phyloP scores from a whole-genome alignment of 2,797 vertebrate species.

The Cetoscarus ocellatus region DNA sequence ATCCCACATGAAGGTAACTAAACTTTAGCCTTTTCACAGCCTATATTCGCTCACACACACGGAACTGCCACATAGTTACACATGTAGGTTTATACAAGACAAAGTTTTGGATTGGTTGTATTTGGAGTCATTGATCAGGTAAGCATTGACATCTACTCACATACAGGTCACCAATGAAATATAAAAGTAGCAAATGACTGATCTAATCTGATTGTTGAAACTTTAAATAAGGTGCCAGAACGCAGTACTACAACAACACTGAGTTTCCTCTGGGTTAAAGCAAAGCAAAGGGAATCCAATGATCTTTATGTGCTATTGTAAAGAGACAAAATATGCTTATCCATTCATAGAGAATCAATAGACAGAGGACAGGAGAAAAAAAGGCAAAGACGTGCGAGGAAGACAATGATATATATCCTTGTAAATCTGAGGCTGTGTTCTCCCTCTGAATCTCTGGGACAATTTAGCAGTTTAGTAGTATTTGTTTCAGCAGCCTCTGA shows the following conservation, averaged over 20 bases:
- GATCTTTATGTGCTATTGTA: slow-evolving; percentile 57
- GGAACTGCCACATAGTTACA: slow-evolving; percentile 65
- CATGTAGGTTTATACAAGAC: slow-evolving; percentile 67
- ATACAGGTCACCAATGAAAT: slow-evolving; percentile 48
- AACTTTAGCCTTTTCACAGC: slow-evolving; percentile 63
- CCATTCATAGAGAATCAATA: slow-evolving; percentile 70
- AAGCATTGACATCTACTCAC: slow-evolving; percentile 71
- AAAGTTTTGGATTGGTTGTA: slow-evolving; percentile 67
- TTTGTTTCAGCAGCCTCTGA: slow-evolving; percentile 57
- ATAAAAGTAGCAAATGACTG: slow-evolving; percentile 71
- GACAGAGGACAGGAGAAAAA: slow-evolving; percentile 35
- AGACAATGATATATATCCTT: slow-evolving; percentile 53
- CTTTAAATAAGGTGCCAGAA: slow-evolving; percentile 49
- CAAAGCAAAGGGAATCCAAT: slow-evolving; percentile 26
- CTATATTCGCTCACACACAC: slow-evolving; percentile 44
- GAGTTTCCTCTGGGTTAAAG: slow-evolving; percentile 61
- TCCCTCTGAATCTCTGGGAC: slow-evolving; percentile 55
- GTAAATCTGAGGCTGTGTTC: slow-evolving; percentile 65
- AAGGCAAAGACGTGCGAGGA: slow-evolving; percentile 21
- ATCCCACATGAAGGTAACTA: slow-evolving; percentile 42
- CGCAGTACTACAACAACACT: slow-evolving; percentile 35
- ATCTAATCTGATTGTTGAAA: slow-evolving; percentile 74
- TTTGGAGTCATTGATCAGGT: slow-evolving; percentile 79
- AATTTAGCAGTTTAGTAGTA: slow-evolving; percentile 65
- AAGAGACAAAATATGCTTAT: slow-evolving; percentile 69